Conservation (phyloP, 2,113 vertebrate genomes). For the Heterocephalus glaber region DNA sequence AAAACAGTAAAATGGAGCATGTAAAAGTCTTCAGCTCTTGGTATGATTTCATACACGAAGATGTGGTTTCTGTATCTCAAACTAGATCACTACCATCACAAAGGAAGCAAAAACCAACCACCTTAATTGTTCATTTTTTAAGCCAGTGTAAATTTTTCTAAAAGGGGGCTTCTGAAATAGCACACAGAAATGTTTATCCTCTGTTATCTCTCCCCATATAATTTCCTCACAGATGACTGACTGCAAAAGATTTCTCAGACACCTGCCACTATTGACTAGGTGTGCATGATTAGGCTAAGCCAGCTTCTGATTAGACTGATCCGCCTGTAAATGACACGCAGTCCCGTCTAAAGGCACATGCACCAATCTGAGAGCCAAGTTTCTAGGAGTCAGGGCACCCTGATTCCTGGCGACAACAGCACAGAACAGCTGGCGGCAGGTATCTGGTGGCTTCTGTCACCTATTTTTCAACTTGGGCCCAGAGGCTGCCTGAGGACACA, state of each 20-base stretch:
- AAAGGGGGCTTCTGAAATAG: neutral
- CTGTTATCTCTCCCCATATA: neutral
- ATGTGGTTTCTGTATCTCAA: neutral
- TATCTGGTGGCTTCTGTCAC: too few species aligned
- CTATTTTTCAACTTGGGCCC: neutral
- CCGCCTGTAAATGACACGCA: neutral
- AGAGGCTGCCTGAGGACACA: neutral
- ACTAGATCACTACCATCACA: slow-evolving; percentile 17
- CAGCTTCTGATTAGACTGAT: neutral
- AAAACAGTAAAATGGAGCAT: neutral
- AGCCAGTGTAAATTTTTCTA: neutral
- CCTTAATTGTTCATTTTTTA: neutral
- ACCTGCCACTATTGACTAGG: neutral
- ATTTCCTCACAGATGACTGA: neutral
- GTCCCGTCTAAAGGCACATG: neutral
- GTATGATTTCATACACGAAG: neutral
- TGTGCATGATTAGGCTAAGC: too few species aligned
- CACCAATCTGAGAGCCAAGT: neutral
- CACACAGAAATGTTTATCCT: neutral
- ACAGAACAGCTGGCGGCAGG: neutral
- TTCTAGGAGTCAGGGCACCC: neutral
- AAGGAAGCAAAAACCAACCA: slow-evolving; percentile 2
- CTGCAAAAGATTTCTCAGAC: neutral
- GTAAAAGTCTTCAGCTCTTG: neutral
- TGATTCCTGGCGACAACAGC: neutral